Base-by-base conservation (phyloP, 2,888 invertebrate genomes). In the Amiota mariae region DNA sequence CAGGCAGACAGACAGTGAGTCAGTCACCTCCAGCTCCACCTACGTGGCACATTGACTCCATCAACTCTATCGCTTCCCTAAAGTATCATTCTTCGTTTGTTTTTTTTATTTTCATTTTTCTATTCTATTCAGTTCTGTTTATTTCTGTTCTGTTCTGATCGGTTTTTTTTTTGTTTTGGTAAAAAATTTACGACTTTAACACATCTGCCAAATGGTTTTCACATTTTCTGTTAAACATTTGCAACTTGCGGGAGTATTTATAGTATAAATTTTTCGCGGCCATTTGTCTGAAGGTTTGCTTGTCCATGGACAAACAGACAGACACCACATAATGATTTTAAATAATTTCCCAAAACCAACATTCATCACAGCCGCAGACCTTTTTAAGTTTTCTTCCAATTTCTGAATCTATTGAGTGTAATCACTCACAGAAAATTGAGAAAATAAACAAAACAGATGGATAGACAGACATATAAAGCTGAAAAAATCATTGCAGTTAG, bases 151-250 rank as follows among this genome's bases (percentile, higher is more conserved):
- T 36, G 72, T 67, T 56, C 59, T 56, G 61, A 68, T 57, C 63
- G 67, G 70, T 71, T 68, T 71, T 78, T 76, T 77, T 74, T 74
- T 74, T 75, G 78, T 76, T 80, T 78, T 77, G 82, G 77, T 79
- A 80, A 79, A 18, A 36, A 84, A 84, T 84, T 84, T 84, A 84
- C 84, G 83, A 84, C 84, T 84, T 77, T 77, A 82, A 83, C 83
- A 80, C 84, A 84, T 84, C 84, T 80, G 76, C 83, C 82, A 83
- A 84, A 82, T 84, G 83, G 36, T 84, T 84, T 84, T 79, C 82
- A 82, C 84, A 81, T 84, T 75, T 76, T 76, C 76, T 63, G 46
- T 63, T 63, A 18, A 47, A 10, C 49, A 49, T 18, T 51, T 51
- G 48, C 67, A 51, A 46, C 36, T 36, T 36, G 36, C 36, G 36